Percentiles rank a stretch among this genome's conserved stretches.
phyloP scores from a whole-genome alignment of 30 jellyfish, hydroid and myxozoan genomes.

The Turritopsis dohrnii region DNA sequence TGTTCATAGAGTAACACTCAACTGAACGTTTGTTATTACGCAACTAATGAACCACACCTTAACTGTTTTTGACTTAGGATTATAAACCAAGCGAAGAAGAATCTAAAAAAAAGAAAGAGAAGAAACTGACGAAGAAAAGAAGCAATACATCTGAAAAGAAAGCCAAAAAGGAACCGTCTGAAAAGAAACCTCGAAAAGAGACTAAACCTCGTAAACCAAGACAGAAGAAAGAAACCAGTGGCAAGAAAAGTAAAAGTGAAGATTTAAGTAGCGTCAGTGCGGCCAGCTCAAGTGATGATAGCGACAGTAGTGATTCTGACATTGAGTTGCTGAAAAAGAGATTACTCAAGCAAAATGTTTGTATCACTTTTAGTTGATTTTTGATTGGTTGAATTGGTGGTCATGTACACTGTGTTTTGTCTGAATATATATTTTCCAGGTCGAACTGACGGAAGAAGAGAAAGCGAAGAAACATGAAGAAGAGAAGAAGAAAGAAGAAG shows the following conservation, averaged over 20 bases:
- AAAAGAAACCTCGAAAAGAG: slow-evolving; percentile 33
- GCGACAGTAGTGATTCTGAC: slow-evolving; percentile 29
- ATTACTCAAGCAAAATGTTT: slow-evolving; percentile 25
- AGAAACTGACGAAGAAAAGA: neutral
- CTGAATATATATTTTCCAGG: neutral
- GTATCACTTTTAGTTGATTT: neutral
- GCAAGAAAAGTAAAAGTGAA: neutral
- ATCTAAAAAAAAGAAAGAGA: neutral
- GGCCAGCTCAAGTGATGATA: slow-evolving; percentile 18
- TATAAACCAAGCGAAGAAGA: slow-evolving; percentile 12
- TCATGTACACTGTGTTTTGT: neutral
- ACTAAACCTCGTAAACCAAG: slow-evolving; percentile 6
- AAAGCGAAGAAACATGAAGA: slow-evolving; percentile 40
- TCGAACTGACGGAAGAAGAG: slow-evolving; percentile 43
- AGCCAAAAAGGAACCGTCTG: slow-evolving; percentile 8
- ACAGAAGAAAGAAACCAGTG: slow-evolving; percentile 9
- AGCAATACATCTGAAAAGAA: neutral
- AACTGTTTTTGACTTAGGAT: slow-evolving; percentile 8
- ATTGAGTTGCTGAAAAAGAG: slow-evolving; percentile 27
- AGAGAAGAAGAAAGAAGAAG: slow-evolving; percentile 28
- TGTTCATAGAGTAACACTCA: no score
- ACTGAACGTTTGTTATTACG: no score
- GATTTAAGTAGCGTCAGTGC: slow-evolving; percentile 30
- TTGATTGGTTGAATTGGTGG: no score
- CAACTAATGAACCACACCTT: no score